A percentile compares a stretch with the other conserved stretches of the same genome.
Evolutionary conservation across 2,797 vertebrate species (phyloP).

Genomic region (Gymnothorax javanicus): DNA sequence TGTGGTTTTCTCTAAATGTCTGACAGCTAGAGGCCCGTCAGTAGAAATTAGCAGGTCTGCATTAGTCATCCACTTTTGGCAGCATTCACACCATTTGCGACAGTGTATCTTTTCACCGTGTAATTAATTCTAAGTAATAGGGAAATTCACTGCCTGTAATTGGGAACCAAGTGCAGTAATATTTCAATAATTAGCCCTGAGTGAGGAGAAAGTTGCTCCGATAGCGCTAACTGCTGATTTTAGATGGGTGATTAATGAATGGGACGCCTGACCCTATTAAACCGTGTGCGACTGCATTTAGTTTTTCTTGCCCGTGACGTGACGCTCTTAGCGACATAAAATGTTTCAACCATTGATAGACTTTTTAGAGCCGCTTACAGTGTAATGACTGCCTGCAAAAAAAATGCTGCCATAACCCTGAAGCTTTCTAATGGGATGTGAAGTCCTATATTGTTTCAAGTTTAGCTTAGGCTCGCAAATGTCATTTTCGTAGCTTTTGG

Average conservation of each 20-base stretch:
- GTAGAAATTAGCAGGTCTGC: no score
- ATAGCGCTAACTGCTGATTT: slow-evolving; percentile 50
- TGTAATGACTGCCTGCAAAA: neutral
- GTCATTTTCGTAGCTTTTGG: no score
- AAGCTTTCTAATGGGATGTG: no score
- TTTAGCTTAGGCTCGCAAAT: no score
- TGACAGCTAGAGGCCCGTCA: neutral
- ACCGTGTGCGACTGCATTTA: slow-evolving; percentile 22
- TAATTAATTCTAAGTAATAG: slow-evolving; percentile 56
- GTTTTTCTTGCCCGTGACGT: neutral
- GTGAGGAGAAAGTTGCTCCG: slow-evolving; percentile 49
- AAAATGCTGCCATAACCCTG: no score
- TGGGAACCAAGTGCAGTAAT: slow-evolving; percentile 39
- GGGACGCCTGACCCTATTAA: slow-evolving; percentile 56
- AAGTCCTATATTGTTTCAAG: no score
- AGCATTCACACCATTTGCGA: slow-evolving; percentile 44
- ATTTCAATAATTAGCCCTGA: slow-evolving; percentile 42
- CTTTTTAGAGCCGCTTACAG: neutral
- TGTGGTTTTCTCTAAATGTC: neutral
- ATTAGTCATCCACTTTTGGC: slow-evolving; percentile 14
- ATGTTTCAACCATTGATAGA: neutral
- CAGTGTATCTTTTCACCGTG: slow-evolving; percentile 43
- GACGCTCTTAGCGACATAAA: neutral
- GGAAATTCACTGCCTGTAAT: slow-evolving; percentile 53
- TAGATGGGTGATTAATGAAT: slow-evolving; percentile 68